Percentiles rank a stretch among this genome's conserved stretches.
phyloP scores from a whole-genome alignment of 2,797 vertebrate genomes.

The Xenops minutus region DNA sequence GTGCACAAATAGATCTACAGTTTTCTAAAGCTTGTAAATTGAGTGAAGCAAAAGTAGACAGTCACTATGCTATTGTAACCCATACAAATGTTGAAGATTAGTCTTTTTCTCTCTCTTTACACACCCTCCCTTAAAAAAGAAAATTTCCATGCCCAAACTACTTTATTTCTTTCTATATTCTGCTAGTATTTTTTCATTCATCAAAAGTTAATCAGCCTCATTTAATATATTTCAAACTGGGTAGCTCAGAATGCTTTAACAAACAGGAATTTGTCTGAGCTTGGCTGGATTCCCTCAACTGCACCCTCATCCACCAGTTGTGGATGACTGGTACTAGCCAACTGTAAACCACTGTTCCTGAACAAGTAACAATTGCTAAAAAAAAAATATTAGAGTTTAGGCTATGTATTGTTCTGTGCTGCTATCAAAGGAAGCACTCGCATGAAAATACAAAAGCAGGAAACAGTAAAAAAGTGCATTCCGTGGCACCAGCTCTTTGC shows the following conservation, averaged over 20 bases:
- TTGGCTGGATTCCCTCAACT: conserved; percentile 33
- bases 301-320: background rate
- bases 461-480: conserved; percentile 25
- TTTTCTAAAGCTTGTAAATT: background rate
- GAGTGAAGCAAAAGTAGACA: background rate
- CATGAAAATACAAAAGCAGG: conserved; percentile 56
- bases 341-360: conserved; percentile 53
- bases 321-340: conserved; percentile 63
- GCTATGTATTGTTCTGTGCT: conserved; percentile 37
- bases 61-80: background rate
- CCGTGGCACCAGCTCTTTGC: background rate
- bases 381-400: background rate
- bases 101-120: background rate
- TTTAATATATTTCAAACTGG: background rate
- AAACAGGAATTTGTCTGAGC: conserved; percentile 37
- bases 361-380: conserved; percentile 67
- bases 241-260: background rate
- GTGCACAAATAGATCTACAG: background rate
- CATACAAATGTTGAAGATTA: background rate
- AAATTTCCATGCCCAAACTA: background rate
- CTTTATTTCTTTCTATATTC: background rate
- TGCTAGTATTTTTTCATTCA: background rate
- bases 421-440: conserved; percentile 62
- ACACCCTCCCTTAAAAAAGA: background rate
- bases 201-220: background rate